These are phyloP conservation scores for Botrylloides violaceus DNA, from an alignment of 23 tunicate species.

Conservation along the genomic window DNA sequence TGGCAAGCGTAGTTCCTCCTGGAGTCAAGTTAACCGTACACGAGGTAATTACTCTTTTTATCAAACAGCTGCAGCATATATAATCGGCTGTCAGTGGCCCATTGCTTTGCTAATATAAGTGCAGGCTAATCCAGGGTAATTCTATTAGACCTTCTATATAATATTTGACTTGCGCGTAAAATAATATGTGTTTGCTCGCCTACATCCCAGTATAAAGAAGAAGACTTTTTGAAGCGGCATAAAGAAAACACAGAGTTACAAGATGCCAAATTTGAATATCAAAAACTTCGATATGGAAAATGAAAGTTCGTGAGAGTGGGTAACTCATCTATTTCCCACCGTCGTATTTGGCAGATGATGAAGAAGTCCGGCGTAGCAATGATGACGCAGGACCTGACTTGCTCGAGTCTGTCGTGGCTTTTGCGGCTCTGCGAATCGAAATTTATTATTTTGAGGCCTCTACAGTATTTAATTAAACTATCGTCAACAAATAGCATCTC, in stretches of 20 bases:
- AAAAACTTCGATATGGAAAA: background rate
- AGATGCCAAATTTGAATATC: background rate
- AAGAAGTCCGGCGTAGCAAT: conserved; percentile 9
- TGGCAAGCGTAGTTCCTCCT: conserved; percentile 29
- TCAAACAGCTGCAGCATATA: no score
- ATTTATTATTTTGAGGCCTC: background rate
- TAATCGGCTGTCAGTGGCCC: no score
- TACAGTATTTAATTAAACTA: background rate
- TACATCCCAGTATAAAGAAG: conserved; percentile 7
- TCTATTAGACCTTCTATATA: no score
- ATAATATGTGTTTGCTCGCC: no score
- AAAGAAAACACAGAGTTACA: conserved; percentile 5
- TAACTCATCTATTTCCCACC: background rate
- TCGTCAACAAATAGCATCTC: no score
- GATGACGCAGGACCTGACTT: background rate
- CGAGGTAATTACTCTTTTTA: no score
- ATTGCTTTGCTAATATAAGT: no score
- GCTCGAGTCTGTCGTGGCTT: conserved; percentile 3
- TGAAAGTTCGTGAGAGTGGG: background rate
- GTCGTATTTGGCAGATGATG: background rate
- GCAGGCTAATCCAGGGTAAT: no score
- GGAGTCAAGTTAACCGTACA: conserved; percentile 18
- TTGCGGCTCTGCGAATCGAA: conserved; percentile 11
- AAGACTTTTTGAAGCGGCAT: conserved; percentile 9
- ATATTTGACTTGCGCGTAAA: no score